Evolutionary conservation across 2,797 vertebrate genomes (phyloP).

Genomic region (Sitta carolinensis): DNA sequence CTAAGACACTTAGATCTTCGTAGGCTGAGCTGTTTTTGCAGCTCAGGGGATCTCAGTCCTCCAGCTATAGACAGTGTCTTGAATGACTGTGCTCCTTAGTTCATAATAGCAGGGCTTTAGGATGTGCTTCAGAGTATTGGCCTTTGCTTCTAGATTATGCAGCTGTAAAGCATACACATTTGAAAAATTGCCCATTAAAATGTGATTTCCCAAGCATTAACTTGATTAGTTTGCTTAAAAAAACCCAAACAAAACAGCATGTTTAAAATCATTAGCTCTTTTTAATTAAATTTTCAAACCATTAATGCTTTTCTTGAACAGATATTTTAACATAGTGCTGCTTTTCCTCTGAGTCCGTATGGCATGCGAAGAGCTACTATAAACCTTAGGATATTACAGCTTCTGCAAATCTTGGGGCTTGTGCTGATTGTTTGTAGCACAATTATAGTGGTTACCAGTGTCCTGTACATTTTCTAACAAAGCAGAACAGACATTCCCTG

Average conservation of each 20-base stretch:
- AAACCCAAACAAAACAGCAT: not conserved
- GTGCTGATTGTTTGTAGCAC: not conserved
- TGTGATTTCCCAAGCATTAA: not conserved
- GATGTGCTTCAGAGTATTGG: not conserved
- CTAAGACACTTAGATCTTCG: not conserved
- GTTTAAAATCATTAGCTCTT: not conserved
- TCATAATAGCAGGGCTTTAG: not conserved
- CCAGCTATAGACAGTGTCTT: not conserved
- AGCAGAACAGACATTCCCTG: not conserved
- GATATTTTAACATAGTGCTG: not conserved
- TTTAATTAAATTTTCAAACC: not conserved
- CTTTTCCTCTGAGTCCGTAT: not conserved
- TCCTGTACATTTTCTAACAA: not conserved
- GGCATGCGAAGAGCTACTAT: not conserved
- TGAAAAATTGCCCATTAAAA: slow-evolving; percentile 8
- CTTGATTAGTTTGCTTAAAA: not conserved
- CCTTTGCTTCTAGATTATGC: not conserved
- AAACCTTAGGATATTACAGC: not conserved
- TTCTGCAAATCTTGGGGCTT: not conserved
- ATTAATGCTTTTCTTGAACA: not conserved
- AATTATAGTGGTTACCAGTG: not conserved
- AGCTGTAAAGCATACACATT: not conserved
- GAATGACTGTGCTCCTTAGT: not conserved
- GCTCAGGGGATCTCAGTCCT: not conserved
- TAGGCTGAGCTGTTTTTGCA: not conserved